phyloP scores from a whole-genome alignment of 2,113 vertebrate species.

The Dromas ardeola region DNA sequence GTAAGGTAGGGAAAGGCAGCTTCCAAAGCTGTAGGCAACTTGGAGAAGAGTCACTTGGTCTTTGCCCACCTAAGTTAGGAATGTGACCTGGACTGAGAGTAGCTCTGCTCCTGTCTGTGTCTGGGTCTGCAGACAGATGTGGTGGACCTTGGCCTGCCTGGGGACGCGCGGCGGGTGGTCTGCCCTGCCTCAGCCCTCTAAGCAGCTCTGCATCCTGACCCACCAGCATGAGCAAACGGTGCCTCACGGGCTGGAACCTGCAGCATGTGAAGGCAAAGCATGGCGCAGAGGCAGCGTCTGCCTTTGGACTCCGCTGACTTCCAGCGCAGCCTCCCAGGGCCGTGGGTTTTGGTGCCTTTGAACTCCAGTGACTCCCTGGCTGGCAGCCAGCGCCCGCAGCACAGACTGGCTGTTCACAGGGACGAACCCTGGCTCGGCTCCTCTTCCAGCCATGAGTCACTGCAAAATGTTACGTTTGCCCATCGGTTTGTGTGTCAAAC shows the following conservation, averaged over 20 bases:
- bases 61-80: neutral
- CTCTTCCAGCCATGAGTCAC: neutral
- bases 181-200: neutral
- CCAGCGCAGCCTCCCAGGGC: neutral
- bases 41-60: neutral
- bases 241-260: neutral
- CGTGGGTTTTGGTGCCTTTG: neutral
- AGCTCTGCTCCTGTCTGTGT: neutral
- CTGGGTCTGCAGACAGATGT: rapidly evolving
- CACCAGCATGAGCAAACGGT: neutral
- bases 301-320: rapidly evolving
- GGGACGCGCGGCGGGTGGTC: rapidly evolving
- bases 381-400: rapidly evolving
- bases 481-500: neutral
- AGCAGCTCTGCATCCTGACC: rapidly evolving
- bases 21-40: neutral
- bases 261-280: rapidly evolving
- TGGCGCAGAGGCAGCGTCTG: rapidly evolving
- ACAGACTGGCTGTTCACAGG: neutral
- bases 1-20: neutral
- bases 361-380: neutral
- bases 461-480: rapidly evolving
- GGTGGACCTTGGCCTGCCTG: neutral
- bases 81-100: neutral
- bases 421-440: neutral